Conservation (phyloP, 2,888 invertebrate species). For the Polyommatus iphigenia region DNA sequence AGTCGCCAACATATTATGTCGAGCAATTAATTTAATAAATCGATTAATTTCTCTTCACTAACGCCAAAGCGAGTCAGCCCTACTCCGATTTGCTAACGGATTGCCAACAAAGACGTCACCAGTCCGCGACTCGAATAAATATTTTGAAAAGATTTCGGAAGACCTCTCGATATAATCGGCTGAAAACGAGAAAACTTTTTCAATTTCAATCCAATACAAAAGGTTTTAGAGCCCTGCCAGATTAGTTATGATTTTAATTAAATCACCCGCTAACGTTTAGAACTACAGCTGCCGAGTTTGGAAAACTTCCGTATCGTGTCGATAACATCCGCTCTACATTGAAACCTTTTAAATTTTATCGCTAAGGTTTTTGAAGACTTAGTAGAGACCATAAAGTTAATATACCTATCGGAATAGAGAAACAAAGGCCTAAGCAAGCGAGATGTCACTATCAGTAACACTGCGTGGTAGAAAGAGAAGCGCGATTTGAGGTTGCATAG, state of each 20-base stretch:
- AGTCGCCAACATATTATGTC: too few relatives aligned
- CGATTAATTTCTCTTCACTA: not conserved
- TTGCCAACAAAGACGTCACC: constrained; percentile 35
- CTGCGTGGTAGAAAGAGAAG: too few relatives aligned
- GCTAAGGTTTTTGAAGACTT: not conserved
- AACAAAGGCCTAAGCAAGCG: too few relatives aligned
- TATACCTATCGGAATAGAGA: too few relatives aligned
- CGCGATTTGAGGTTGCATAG: too few relatives aligned
- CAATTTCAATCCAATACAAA: constrained; percentile 70
- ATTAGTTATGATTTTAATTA: constrained; percentile 64
- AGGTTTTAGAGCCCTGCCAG: constrained; percentile 50
- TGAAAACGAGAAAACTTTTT: constrained; percentile 75
- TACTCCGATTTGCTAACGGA: constrained; percentile 32
- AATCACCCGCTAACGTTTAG: constrained; percentile 43
- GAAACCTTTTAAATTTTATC: not conserved
- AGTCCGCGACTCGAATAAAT: constrained; percentile 52
- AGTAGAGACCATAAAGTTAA: too few relatives aligned
- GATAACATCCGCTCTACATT: constrained; percentile 6
- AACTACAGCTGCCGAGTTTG: constrained; percentile 23
- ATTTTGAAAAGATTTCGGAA: constrained; percentile 67
- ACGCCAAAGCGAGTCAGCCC: not conserved
- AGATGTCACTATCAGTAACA: too few relatives aligned
- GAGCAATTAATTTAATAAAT: not conserved
- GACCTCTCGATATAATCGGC: constrained; percentile 62
- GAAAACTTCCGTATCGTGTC: constrained; percentile 21